Conservation (phyloP, 2,888 invertebrate species). For the Stomorhina lunata region DNA sequence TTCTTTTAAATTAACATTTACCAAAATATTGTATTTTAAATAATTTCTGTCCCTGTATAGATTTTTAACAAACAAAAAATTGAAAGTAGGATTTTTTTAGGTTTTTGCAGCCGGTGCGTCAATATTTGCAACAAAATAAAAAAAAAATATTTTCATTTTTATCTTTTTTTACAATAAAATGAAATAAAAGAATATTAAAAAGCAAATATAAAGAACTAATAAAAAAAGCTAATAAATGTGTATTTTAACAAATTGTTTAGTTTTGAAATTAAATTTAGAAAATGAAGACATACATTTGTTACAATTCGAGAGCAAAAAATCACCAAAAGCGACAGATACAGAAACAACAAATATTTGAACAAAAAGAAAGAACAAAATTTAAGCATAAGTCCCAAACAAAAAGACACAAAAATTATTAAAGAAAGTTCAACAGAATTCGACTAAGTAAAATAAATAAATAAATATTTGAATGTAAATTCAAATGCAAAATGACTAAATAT, state of each 20-base stretch:
- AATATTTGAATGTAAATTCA: not conserved
- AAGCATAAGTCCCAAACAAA: no score
- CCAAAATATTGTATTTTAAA: slow-evolving; percentile 8
- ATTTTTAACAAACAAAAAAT: slow-evolving; percentile 11
- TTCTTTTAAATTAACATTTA: slow-evolving; percentile 2
- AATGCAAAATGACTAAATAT: slow-evolving; percentile 24
- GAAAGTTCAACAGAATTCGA: slow-evolving; percentile 48
- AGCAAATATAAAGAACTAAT: slow-evolving; percentile 8
- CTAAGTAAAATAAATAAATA: slow-evolving; percentile 25
- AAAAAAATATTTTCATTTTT: not conserved
- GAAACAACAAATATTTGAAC: not conserved
- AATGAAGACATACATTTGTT: slow-evolving; percentile 64
- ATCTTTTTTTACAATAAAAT: not conserved
- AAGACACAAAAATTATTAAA: slow-evolving; percentile 42
- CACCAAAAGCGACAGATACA: slow-evolving; percentile 14
- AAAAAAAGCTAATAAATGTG: slow-evolving; percentile 25
- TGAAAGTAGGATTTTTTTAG: slow-evolving; percentile 2
- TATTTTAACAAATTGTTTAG: slow-evolving; percentile 59
- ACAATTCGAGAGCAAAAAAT: slow-evolving; percentile 42
- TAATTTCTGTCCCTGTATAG: slow-evolving; percentile 13
- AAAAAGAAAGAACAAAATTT: not conserved
- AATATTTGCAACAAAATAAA: slow-evolving; percentile 48
- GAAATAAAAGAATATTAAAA: not conserved
- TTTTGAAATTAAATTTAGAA: slow-evolving; percentile 59
- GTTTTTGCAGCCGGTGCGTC: slow-evolving; percentile 65